phyloP scores from a whole-genome alignment of 2,888 invertebrate species.

The Chrysolina haemoptera region DNA sequence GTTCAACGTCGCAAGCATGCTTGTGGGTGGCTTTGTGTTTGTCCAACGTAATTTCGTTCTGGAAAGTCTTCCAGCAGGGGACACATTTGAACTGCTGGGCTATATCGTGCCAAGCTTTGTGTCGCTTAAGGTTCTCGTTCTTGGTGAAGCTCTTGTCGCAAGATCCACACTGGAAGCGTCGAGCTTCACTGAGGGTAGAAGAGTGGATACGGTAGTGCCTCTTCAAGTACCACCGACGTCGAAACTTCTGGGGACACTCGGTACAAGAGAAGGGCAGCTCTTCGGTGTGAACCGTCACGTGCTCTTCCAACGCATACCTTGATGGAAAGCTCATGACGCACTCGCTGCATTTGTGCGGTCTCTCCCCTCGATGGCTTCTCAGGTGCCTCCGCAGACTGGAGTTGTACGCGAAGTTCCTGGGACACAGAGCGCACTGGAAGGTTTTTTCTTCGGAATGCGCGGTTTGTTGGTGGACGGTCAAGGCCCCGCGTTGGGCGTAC shows the following conservation, averaged over 20 bases:
- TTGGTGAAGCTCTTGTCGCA: not conserved
- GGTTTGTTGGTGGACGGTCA: conserved; percentile 14
- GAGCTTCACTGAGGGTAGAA: not conserved
- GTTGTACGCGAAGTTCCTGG: not conserved
- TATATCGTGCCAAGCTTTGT: not conserved
- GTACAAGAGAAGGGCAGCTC: not conserved
- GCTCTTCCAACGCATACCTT: not conserved
- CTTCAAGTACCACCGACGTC: not conserved
- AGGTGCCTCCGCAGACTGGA: not conserved
- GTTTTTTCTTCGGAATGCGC: conserved; percentile 14
- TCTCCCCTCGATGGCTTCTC: not conserved
- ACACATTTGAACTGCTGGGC: not conserved
- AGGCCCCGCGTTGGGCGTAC: not conserved
- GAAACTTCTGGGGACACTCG: not conserved
- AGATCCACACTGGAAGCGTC: not conserved
- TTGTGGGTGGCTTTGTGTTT: not conserved
- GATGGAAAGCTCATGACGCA: not conserved
- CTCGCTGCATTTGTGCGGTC: not conserved
- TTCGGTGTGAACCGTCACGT: not conserved
- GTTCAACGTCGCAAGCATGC: no score
- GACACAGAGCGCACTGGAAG: not conserved
- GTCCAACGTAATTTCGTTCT: not conserved
- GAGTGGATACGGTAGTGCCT: not conserved
- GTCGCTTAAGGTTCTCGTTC: not conserved
- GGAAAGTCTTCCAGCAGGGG: not conserved